Percentiles rank a stretch among this genome's conserved stretches.
phyloP scores from a whole-genome alignment of 2,113 vertebrate genomes.

The Psophia crepitans region DNA sequence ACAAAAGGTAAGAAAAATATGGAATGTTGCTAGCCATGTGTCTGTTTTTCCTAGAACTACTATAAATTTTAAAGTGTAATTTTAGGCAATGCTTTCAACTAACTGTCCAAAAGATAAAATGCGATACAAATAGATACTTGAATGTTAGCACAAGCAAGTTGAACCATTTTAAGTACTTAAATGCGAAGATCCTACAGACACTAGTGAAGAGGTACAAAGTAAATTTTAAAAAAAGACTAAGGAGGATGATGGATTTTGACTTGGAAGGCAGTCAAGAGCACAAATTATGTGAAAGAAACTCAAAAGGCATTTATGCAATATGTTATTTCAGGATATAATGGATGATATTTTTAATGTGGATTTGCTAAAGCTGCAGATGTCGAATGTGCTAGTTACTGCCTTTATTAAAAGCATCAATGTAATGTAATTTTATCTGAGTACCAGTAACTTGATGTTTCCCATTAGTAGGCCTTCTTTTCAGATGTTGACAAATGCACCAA shows the following conservation, averaged over 20 bases:
- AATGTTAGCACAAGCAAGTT: not conserved
- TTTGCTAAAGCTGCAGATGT: not conserved
- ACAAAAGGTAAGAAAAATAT: not conserved
- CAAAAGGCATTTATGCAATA: not conserved
- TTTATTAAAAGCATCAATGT: not conserved
- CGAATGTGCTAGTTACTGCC: not conserved
- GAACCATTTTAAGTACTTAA: not conserved
- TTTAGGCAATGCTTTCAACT: not conserved
- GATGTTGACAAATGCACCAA: rapidly evolving
- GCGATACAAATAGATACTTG: not conserved
- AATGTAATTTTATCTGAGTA: not conserved
- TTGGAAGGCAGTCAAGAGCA: not conserved
- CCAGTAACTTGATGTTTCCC: not conserved
- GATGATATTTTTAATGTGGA: not conserved
- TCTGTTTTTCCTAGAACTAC: not conserved
- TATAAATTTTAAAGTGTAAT: not conserved
- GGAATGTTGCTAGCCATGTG: not conserved
- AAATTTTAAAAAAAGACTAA: not conserved
- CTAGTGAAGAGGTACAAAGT: not conserved
- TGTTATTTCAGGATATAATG: not conserved
- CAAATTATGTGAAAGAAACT: not conserved
- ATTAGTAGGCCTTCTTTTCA: not conserved
- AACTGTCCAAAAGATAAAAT: not conserved
- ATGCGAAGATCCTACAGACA: not conserved
- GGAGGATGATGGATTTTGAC: not conserved